Conservation (phyloP, 2,113 vertebrate species). For the Neogobius melanostomus region DNA sequence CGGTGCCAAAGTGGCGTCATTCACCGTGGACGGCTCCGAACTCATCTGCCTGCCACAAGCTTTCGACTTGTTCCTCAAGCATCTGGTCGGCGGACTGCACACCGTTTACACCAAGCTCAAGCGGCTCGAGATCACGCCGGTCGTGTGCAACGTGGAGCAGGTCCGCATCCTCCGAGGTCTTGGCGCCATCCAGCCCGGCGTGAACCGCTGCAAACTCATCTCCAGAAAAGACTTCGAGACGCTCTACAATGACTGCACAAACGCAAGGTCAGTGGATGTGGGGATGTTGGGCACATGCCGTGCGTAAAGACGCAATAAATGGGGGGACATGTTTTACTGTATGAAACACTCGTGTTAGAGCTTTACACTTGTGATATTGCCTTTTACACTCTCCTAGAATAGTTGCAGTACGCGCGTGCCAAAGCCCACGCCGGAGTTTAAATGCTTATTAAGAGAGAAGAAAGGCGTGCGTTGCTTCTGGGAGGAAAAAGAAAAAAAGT, state of each 20-base stretch:
- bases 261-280: constrained; percentile 86
- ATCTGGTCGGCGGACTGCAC: constrained; percentile 97
- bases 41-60: constrained; percentile 98
- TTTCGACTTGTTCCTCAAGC: constrained; percentile 98
- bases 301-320: constrained; percentile 62
- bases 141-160: constrained; percentile 98
- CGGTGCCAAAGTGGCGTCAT: constrained; percentile 96
- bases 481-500: constrained; percentile 35
- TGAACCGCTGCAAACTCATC: constrained; percentile 99
- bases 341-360: constrained; percentile 1
- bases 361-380: constrained; percentile 5
- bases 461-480: constrained; percentile 26
- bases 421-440: constrained; percentile 1
- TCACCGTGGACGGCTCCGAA: constrained; percentile 96
- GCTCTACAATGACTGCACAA: constrained; percentile 98
- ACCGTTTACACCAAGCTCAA: constrained; percentile 99
- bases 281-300: background rate
- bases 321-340: constrained; percentile 46
- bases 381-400: background rate
- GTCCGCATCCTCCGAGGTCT: constrained; percentile 96
- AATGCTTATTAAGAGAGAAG: constrained; percentile 13
- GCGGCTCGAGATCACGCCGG: constrained; percentile 97
- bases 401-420: constrained; percentile 5
- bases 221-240: constrained; percentile 98
- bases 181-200: constrained; percentile 96